A percentile compares a stretch with the other conserved stretches of the same genome.
Evolutionary conservation across 2,797 vertebrate species (phyloP).

Genomic region (Halcyon badia): DNA sequence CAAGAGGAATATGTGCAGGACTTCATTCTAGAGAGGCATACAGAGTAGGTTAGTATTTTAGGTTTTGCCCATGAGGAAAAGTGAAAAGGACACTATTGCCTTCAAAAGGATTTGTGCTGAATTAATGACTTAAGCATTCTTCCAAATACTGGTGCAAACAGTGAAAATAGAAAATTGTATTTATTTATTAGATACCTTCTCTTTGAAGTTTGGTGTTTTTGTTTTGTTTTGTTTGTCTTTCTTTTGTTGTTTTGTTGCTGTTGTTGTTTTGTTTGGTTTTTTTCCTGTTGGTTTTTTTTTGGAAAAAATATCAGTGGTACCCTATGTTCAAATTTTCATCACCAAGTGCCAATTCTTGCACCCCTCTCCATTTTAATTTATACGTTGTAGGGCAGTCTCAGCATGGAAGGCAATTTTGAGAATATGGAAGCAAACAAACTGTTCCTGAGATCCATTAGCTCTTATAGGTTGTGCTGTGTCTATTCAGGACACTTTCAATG

Average conservation of each 20-base stretch:
- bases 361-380: not conserved
- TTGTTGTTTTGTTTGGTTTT: too few species aligned
- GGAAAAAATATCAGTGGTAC: not conserved
- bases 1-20: slow-evolving; percentile 2
- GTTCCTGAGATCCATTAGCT: not conserved
- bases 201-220: not conserved
- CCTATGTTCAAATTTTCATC: not conserved
- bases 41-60: slow-evolving; percentile 4
- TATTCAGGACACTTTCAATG: not conserved
- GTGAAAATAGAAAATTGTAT: not conserved
- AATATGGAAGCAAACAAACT: not conserved
- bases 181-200: not conserved
- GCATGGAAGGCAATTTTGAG: not conserved
- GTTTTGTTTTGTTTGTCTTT: too few species aligned
- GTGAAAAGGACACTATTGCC: not conserved
- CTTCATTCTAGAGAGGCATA: not conserved
- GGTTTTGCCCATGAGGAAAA: not conserved
- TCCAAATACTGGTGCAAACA: not conserved
- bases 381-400: not conserved
- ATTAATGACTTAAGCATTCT: not conserved
- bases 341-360: not conserved
- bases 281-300: not conserved
- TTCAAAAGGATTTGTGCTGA: slow-evolving; percentile 13
- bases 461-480: not conserved
- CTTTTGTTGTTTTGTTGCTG: too few species aligned